phyloP scores from a whole-genome alignment of 1,140 invertebrate species.

The Rhyacophila brunnea region DNA sequence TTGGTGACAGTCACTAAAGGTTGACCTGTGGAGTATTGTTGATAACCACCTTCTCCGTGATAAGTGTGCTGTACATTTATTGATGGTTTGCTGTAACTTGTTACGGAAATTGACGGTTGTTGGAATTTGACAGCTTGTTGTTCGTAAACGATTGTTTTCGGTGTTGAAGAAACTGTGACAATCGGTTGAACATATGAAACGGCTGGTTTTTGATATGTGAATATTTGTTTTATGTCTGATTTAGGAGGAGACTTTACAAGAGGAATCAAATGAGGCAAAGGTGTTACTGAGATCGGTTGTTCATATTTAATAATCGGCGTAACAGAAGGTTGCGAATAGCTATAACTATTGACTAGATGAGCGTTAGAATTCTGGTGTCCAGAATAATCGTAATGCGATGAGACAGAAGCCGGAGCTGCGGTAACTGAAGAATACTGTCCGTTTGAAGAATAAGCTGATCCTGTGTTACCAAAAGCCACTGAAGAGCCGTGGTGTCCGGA shows the following conservation, averaged over 20 bases:
- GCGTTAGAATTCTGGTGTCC: slow-evolving; percentile 7
- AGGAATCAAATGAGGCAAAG: slow-evolving; percentile 20
- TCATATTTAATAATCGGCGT: slow-evolving; percentile 3
- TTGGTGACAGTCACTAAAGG: slow-evolving; percentile 13
- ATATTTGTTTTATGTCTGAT: slow-evolving; percentile 47
- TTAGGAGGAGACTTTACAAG: slow-evolving; percentile 45
- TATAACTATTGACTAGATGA: background rate
- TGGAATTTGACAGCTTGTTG: slow-evolving; percentile 10
- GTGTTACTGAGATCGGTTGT: slow-evolving; percentile 23
- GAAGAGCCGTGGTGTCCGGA: slow-evolving; percentile 3
- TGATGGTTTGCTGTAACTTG: slow-evolving; percentile 34
- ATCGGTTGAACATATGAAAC: slow-evolving; percentile 48
- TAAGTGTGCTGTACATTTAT: slow-evolving; percentile 22
- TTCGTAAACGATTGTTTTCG: slow-evolving; percentile 37
- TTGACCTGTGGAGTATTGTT: slow-evolving; percentile 10
- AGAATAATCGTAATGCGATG: background rate
- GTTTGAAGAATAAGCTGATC: slow-evolving; percentile 16
- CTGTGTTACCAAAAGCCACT: slow-evolving; percentile 21
- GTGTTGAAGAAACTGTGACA: slow-evolving; percentile 41
- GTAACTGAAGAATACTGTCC: slow-evolving; percentile 12
- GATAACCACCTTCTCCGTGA: slow-evolving; percentile 16
- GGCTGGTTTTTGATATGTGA: slow-evolving; percentile 44
- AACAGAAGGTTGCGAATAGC: slow-evolving; percentile 8
- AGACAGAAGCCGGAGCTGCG: slow-evolving; percentile 1
- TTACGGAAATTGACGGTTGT: slow-evolving; percentile 39